Evolutionary conservation across 2,797 vertebrate genomes (phyloP).

Genomic region (Etheostoma perlongum): DNA sequence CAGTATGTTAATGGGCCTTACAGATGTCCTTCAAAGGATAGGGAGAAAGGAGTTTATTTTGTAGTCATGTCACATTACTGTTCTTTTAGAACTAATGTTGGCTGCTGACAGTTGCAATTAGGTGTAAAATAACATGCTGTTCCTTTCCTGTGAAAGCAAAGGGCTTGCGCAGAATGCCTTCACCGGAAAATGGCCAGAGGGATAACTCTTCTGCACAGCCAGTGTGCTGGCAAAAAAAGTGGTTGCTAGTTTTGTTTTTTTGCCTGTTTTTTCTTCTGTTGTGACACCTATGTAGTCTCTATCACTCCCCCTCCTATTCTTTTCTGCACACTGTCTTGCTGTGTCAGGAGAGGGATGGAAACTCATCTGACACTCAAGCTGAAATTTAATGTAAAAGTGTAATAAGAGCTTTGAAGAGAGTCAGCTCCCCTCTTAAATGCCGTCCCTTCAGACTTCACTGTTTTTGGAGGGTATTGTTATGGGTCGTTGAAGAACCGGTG

Average conservation of each 20-base stretch:
- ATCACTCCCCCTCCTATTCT: constrained; percentile 34
- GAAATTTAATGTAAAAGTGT: constrained; percentile 82
- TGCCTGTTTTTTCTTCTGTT: constrained; percentile 15
- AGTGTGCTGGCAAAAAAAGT: constrained; percentile 34
- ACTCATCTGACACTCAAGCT: constrained; percentile 79
- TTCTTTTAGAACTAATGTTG: constrained; percentile 90
- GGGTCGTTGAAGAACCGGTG: constrained; percentile 68
- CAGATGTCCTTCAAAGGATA: constrained; percentile 90
- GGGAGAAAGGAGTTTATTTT: constrained; percentile 85
- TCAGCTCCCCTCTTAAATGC: constrained; percentile 68
- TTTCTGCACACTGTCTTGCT: constrained; percentile 41
- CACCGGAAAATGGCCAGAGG: constrained; percentile 90
- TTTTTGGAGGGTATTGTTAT: constrained; percentile 81
- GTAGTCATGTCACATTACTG: constrained; percentile 92
- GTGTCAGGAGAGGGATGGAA: constrained; percentile 75
- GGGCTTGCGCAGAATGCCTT: constrained; percentile 84
- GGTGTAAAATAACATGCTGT: constrained; percentile 93
- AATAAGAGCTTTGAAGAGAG: constrained; percentile 78
- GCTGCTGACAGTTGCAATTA: constrained; percentile 95
- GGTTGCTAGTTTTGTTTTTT: constrained; percentile 52
- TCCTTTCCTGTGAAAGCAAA: constrained; percentile 86
- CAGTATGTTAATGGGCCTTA: constrained; percentile 83
- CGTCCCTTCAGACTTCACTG: constrained; percentile 73
- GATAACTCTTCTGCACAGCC: constrained; percentile 85
- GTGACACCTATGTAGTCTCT: constrained; percentile 51